Percentiles rank a stretch among this genome's conserved stretches.
Evolutionary conservation across 2,888 invertebrate genomes (phyloP).

Genomic region (Cryptocheilus praepositus): DNA sequence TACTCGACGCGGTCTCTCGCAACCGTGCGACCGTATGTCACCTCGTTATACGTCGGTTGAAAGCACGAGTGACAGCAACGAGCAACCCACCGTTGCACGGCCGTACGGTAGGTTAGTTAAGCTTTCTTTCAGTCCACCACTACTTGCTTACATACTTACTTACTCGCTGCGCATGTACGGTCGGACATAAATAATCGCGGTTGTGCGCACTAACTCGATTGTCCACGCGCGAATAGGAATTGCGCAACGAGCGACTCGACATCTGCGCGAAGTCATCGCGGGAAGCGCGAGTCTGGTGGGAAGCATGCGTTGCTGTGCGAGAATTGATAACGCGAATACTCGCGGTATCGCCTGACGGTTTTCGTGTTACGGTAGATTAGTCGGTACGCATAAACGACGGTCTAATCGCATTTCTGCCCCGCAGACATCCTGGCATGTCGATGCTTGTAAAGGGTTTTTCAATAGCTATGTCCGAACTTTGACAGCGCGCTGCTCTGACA

Average conservation of each 20-base stretch:
- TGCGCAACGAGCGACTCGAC: not conserved
- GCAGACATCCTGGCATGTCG: no score
- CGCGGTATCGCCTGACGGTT: no score
- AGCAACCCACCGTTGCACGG: constrained; percentile 42
- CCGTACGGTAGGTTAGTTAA: constrained; percentile 67
- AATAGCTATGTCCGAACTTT: no score
- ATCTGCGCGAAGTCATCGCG: no score
- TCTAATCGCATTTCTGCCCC: no score
- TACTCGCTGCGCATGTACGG: constrained; percentile 25
- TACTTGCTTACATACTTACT: constrained; percentile 36
- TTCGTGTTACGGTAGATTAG: no score
- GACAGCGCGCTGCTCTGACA: no score
- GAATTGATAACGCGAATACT: no score
- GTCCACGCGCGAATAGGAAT: constrained; percentile 1
- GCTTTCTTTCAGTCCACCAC: constrained; percentile 50
- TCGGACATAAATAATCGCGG: constrained; percentile 59
- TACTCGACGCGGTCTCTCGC: constrained; percentile 40
- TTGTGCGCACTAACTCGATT: constrained; percentile 14
- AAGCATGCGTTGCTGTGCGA: no score
- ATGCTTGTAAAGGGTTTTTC: no score
- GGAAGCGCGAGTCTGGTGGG: no score
- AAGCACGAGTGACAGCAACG: constrained; percentile 51
- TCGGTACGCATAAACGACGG: no score
- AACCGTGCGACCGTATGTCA: constrained; percentile 36
- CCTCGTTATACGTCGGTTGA: constrained; percentile 55